Base-by-base conservation (phyloP, 2,888 invertebrate species). In the Parnassius glacialis region DNA sequence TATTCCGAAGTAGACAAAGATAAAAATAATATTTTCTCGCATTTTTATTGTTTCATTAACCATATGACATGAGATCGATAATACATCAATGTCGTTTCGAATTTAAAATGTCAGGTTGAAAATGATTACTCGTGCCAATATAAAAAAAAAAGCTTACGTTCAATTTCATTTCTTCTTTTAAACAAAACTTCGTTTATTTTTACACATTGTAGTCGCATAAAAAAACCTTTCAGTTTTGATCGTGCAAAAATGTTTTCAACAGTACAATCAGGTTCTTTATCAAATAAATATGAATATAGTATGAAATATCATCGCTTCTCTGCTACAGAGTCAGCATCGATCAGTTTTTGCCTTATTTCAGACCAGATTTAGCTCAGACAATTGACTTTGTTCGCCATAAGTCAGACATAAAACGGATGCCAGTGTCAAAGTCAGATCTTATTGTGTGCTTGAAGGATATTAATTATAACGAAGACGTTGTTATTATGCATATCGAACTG, bases 401-500 rank as follows among this genome's bases (percentile, higher is more conserved):
- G 84, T 86, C 85, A 85, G 81, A 86, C 79, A 83, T 84, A 81
- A 87, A 89, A 86, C 87, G 86, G 84, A 88, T 85, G 81, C 84
- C 83, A 68, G 70, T 80, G 87, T 87, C 87, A 81, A 71, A 76
- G 68, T 62, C 71, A 67, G 74, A 68, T 78, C 76, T 78, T 74
- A 82, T 81, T 82, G 81, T 83, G 67, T 74, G 73, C 71, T 72
- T 74, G 76, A 74, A 64, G 72, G 71, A 75, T 82, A 84, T 84
- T 87, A 85, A 87, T 87, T 84, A 80, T 76, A 75, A 79, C 74
- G 73, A 74, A 72, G 76, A 73, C 72, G 64, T 80, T 76, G 76
- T 75, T 77, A 71, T 73, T 62, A 58, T 58, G 51, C 51, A 34
- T 52, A 70, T 64, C 68, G 61, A 64, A 66, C 63, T 55, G 66